Percentiles rank a stretch among this genome's conserved stretches.
Evolutionary conservation across 1,140 invertebrate genomes (phyloP).

Genomic region (Myzus persicae): DNA sequence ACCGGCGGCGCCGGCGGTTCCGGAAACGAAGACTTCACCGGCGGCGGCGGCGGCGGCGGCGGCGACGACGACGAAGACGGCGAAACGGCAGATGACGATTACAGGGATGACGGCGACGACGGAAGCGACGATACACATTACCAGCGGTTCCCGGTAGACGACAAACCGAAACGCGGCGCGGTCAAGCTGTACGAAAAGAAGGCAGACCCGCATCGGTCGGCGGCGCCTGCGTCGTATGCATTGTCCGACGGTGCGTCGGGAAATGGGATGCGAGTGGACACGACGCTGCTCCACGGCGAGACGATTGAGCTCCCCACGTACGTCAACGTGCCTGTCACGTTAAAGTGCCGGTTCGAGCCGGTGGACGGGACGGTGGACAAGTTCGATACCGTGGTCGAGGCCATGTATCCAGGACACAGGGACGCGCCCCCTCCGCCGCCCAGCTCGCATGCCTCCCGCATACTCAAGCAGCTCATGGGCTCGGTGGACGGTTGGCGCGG

Average conservation of each 20-base stretch:
- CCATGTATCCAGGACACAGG: slow-evolving; percentile 37
- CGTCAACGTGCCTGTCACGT: slow-evolving; percentile 48
- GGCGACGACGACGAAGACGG: background rate
- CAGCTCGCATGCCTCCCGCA: background rate
- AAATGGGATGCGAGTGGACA: background rate
- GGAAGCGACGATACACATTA: background rate
- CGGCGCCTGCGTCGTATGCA: background rate
- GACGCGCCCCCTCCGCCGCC: background rate
- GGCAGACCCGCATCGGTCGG: background rate
- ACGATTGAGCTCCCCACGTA: slow-evolving; percentile 35
- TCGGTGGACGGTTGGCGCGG: slow-evolving; percentile 42
- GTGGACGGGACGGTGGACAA: background rate
- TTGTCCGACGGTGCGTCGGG: background rate
- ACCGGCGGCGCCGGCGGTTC: background rate
- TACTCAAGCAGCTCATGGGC: slow-evolving; percentile 18
- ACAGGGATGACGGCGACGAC: background rate
- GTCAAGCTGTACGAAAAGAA: background rate
- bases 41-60: background rate
- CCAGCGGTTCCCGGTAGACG: background rate
- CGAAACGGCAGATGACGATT: background rate
- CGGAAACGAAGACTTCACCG: background rate
- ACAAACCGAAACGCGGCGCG: slow-evolving; percentile 8
- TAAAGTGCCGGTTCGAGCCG: background rate
- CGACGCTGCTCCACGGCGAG: background rate
- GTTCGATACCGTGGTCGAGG: slow-evolving; percentile 45